Percentiles rank a stretch among this genome's conserved stretches.
Evolutionary conservation across 2,888 invertebrate genomes (phyloP).

Genomic region (Lepidochrysops patricia): DNA sequence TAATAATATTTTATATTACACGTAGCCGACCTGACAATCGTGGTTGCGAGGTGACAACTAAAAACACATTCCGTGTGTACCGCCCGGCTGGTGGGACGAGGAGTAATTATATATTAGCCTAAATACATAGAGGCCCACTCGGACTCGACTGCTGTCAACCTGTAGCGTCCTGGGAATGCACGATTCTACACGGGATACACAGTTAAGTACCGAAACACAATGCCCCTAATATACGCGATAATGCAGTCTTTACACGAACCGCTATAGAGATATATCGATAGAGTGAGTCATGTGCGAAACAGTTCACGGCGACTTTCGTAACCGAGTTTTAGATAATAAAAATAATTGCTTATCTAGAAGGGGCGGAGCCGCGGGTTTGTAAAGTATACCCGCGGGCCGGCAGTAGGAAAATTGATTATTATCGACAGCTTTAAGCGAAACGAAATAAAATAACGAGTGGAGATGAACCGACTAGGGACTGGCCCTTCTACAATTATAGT

Average conservation of each 20-base stretch:
- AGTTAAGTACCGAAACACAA: conserved; percentile 66
- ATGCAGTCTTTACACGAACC: conserved; percentile 3
- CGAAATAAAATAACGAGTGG: not conserved
- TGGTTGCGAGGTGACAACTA: conserved; percentile 33
- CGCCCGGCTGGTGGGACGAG: not conserved
- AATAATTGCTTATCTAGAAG: conserved; percentile 41
- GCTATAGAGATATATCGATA: conserved; percentile 9
- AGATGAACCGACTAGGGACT: conserved; percentile 11
- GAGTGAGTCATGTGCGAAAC: conserved; percentile 11
- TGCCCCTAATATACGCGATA: conserved; percentile 37
- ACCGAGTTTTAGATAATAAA: conserved; percentile 64
- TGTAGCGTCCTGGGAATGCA: conserved; percentile 70
- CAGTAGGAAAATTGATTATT: not conserved
- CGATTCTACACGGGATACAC: conserved; percentile 67
- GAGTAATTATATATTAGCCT: too few relatives aligned
- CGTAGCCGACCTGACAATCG: conserved; percentile 51
- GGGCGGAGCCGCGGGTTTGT: conserved; percentile 16
- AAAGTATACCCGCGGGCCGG: conserved; percentile 11
- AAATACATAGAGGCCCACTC: conserved; percentile 62
- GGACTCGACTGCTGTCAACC: conserved; percentile 62
- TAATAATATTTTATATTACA: conserved; percentile 39
- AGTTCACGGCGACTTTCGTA: conserved; percentile 37
- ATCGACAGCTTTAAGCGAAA: conserved; percentile 1
- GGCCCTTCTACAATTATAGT: not conserved
- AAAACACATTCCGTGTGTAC: conserved; percentile 33